phyloP scores from a whole-genome alignment of 92 coral and sea anemone genomes.

The Zoanthus sociatus region DNA sequence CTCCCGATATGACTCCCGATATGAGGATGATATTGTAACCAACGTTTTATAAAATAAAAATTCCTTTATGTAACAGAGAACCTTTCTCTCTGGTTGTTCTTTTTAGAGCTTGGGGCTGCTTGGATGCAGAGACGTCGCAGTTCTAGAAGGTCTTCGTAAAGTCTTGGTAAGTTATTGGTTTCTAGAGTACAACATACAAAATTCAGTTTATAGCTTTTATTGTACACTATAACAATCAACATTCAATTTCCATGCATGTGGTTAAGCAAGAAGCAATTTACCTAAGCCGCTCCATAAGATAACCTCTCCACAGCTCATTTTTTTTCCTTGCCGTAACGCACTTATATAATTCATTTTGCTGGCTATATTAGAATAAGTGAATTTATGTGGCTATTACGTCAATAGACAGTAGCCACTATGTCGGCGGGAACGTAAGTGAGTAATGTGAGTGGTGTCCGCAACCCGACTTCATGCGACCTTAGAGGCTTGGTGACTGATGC shows the following conservation, averaged over 20 bases:
- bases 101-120: conserved; percentile 83
- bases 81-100: neutral
- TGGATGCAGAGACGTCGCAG: conserved; percentile 73
- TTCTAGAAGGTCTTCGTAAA: conserved; percentile 70
- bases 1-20: neutral
- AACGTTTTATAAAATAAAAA: neutral
- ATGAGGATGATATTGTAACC: neutral
- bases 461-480: no score
- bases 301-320: no score
- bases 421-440: no score
- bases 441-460: no score
- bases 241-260: neutral
- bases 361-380: no score
- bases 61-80: neutral
- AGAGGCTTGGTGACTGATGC: no score
- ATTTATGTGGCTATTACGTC: no score
- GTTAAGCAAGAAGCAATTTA: no score
- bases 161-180: conserved; percentile 19
- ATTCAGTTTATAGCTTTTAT: conserved; percentile 39
- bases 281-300: no score
- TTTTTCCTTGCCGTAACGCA: no score
- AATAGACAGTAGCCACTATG: no score
- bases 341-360: no score
- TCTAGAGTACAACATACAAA: neutral
- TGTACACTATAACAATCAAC: neutral